Evolutionary conservation across 2,113 vertebrate genomes (phyloP).

Genomic region (Chloroceryle aenea): DNA sequence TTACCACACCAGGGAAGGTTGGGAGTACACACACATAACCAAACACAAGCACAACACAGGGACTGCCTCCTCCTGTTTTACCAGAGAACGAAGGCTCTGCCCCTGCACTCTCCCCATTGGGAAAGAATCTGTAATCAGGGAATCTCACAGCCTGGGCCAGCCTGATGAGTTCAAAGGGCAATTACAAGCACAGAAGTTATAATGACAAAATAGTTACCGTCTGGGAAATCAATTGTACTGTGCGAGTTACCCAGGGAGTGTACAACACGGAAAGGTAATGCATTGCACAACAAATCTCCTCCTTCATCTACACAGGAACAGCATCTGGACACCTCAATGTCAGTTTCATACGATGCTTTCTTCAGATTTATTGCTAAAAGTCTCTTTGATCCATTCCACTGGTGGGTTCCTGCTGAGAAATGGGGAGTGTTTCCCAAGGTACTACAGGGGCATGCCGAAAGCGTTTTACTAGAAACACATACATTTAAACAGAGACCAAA

Average conservation of each 20-base stretch:
- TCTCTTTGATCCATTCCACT: background rate
- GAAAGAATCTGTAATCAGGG: background rate
- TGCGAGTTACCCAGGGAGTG: background rate
- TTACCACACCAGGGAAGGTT: background rate
- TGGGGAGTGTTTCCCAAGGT: background rate
- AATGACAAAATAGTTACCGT: background rate
- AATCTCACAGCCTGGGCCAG: conserved; percentile 6
- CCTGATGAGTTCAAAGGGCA: background rate
- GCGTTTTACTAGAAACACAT: background rate
- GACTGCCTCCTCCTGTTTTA: background rate
- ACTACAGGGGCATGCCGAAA: background rate
- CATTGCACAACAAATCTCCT: background rate
- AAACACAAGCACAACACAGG: accelerated
- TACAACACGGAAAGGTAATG: background rate
- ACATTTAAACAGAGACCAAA: background rate
- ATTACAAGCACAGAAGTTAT: background rate
- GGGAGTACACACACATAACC: background rate
- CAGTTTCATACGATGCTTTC: background rate
- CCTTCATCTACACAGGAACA: background rate
- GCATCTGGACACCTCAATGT: background rate
- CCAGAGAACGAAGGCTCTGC: background rate
- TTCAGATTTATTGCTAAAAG: background rate
- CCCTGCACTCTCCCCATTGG: background rate
- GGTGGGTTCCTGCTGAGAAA: background rate
- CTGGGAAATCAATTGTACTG: background rate